Evolutionary conservation across 2,888 invertebrate genomes (phyloP).

Genomic region (Macrophya annulata): DNA sequence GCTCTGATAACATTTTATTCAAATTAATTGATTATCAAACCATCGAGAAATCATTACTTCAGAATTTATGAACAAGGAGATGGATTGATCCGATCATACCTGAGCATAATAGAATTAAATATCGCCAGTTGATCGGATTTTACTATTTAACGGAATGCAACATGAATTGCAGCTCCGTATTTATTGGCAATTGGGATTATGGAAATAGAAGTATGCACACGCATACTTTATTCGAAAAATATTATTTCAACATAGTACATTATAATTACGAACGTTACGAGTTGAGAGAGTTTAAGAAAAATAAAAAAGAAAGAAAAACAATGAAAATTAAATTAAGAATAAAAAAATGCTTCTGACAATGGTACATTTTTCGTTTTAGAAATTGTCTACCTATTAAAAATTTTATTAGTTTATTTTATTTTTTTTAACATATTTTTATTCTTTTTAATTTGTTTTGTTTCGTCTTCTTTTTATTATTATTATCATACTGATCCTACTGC

Average conservation of each 20-base stretch:
- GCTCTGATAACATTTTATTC: conserved; percentile 1
- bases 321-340: conserved; percentile 2
- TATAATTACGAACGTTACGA: conserved; percentile 27
- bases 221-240: background rate
- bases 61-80: background rate
- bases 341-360: background rate
- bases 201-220: background rate
- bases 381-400: conserved; percentile 30
- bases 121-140: background rate
- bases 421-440: background rate
- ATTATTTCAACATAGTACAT: background rate
- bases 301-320: background rate
- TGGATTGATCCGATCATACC: background rate
- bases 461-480: background rate
- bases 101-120: background rate
- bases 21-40: background rate
- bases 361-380: conserved; percentile 52
- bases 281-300: conserved; percentile 18
- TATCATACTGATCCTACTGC: background rate
- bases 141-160: conserved; percentile 26
- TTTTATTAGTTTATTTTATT: background rate
- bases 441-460: background rate
- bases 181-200: background rate
- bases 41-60: background rate
- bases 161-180: conserved; percentile 46